Evolutionary conservation across 2,888 invertebrate genomes (phyloP).

Genomic region (Chrysolina americana): DNA sequence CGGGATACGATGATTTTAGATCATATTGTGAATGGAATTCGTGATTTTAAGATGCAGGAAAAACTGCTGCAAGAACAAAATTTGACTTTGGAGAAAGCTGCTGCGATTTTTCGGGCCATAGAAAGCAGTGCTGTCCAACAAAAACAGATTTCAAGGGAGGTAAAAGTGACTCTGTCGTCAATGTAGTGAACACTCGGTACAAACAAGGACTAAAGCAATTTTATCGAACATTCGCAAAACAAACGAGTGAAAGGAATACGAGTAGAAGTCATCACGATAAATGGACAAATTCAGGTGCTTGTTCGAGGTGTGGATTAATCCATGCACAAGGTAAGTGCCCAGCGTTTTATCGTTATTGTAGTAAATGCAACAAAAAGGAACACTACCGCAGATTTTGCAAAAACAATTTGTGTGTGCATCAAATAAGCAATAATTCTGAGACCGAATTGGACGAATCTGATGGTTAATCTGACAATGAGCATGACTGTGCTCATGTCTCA

Average conservation of each 20-base stretch:
- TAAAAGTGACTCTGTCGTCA: background rate
- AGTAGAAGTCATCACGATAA: background rate
- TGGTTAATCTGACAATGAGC: background rate
- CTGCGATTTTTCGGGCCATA: constrained; percentile 37
- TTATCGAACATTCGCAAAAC: background rate
- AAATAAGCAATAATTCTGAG: background rate
- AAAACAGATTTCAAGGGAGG: background rate
- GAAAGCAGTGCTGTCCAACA: constrained; percentile 27
- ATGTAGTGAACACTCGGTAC: background rate
- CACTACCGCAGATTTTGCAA: background rate
- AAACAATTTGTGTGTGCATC: background rate
- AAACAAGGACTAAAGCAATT: background rate
- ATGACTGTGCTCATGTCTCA: too few relatives aligned
- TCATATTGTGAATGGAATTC: constrained; percentile 34
- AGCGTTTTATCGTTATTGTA: background rate
- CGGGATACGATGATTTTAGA: constrained; percentile 40
- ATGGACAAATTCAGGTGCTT: background rate
- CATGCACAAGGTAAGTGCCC: too few relatives aligned
- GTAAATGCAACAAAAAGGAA: background rate
- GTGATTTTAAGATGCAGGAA: constrained; percentile 35
- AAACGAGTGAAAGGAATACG: background rate
- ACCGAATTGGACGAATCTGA: background rate
- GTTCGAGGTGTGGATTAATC: background rate
- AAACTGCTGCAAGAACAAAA: constrained; percentile 25
- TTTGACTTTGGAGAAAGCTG: constrained; percentile 25